Base-by-base conservation (phyloP, 2,888 invertebrate genomes). In the Athalia cordata region DNA sequence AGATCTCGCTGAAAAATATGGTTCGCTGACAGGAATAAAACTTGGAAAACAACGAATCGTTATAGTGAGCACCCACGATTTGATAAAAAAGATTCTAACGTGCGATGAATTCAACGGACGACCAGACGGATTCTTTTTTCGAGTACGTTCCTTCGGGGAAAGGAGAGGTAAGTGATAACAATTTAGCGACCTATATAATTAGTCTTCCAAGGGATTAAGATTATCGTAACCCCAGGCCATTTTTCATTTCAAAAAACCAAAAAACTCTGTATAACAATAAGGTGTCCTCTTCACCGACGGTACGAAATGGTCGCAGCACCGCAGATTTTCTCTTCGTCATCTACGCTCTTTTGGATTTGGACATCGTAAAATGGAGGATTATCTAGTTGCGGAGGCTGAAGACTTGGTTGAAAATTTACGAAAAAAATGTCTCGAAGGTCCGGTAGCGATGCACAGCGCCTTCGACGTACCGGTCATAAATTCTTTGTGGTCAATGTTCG, bases 251-350 rank as follows among this genome's bases (percentile, higher is more conserved):
- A 29, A 29, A 29, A 29, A 29, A 29, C 29, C 29, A 29, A 29
- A 29, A 29, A 29, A 29, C 70, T 80, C 84, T 88, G 50, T 85
- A 94, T 29, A 2, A 29, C 2, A 29, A 29, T 29, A 29, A 29
- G 94, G 95, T 1, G 92, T 95, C 29, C 93, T 95, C 3, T 95
- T 95, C 83, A 92, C 93, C 3, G 95, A 95, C 79, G 95, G 95
- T 0, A 88, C 90, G 1, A 84, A 92, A 45, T 95, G 95, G 95
- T 91, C 91, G 70, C 92, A 93, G 79, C 94, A 94, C 81, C 92
- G 95, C 70, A 92, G 93, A 81, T 95, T 95, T 83, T 93, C 94
- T 0, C 88, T 94, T 81, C 93, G 93, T 84, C 93, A 94, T 80
- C 87, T 95, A 68, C 92, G 92, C 80, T 92, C 92, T 78, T 93